Evolutionary conservation across 2,113 vertebrate genomes (phyloP), one percentile per base, ranked within the genome.

Genomic region (Syrmaticus mikado): DNA sequence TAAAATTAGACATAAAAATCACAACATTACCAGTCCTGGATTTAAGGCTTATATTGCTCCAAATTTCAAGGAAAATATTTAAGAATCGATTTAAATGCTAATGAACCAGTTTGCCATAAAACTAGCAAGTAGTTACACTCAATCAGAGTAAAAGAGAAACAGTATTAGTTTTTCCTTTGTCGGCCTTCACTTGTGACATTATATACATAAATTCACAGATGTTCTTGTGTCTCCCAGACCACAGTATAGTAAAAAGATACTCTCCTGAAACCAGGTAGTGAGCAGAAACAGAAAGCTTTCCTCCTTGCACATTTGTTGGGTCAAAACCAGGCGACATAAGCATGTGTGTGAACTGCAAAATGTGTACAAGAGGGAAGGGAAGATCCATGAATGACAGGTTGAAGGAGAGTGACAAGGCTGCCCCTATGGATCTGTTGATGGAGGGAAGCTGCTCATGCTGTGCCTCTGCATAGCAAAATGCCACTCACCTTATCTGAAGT

Each of bases 51-150:
- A 72, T 52, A 88, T 77, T 90, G 43, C 85, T 93, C 57, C 11
- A 52, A 88, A 78, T 96, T 92, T 93, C 82, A 83, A 86, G 4
- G 1, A 95, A 95, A 95, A 94, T 92, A 93, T 93, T 95, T 94
- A 95, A 92, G 82, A 95, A 95, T 89, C 87, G 64, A 96, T 95
- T 97, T 95, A 95, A 95, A 95, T 95, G 93, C 92, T 97, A 97
- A 97, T 96, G 90, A 88, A 52, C 85, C 57, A 71, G 25, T 91
- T 94, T 85, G 50, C 41, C 36, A 48, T 86, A 91, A 96, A 93
- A 57, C 52, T 53, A 36, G n/a, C 34, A 55, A 53, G 45, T 5
- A 75, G 46, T 90, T 58, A 32, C 75, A 65, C 24, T 93, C 46
- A 50, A 16, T 27, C 78, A 41, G 16, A 72, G 30, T 36, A 68